Evolutionary conservation across 1,140 invertebrate genomes (phyloP).

Genomic region (Ceratitis capitata): DNA sequence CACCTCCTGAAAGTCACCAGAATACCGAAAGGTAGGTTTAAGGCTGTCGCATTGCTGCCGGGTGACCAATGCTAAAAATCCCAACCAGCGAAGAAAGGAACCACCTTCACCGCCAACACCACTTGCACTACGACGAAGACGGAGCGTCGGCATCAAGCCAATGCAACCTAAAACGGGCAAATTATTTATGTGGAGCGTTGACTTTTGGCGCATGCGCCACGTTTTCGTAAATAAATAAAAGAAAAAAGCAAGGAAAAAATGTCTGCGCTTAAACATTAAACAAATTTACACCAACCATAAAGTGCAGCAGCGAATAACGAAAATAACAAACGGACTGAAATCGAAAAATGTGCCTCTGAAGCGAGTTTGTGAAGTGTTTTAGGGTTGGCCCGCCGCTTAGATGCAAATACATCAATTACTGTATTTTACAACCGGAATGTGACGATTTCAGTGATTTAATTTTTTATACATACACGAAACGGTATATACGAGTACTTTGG

Average conservation of each 20-base stretch:
- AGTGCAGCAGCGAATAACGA: not conserved
- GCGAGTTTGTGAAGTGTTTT: not conserved
- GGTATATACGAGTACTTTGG: too few relatives aligned
- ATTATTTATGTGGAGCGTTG: not conserved
- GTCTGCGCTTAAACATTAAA: not conserved
- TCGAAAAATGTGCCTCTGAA: not conserved
- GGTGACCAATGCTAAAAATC: not conserved
- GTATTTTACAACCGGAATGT: not conserved
- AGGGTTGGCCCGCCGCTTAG: not conserved
- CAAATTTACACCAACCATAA: conserved; percentile 13
- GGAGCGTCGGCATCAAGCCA: not conserved
- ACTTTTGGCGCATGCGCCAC: not conserved
- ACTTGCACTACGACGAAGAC: not conserved
- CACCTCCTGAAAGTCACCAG: too few relatives aligned
- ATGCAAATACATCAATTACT: conserved; percentile 7
- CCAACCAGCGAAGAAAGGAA: not conserved
- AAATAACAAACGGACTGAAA: not conserved
- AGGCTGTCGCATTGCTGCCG: not conserved
- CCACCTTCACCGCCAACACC: conserved; percentile 24
- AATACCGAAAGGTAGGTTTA: too few relatives aligned
- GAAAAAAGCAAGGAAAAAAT: not conserved
- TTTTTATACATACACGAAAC: too few relatives aligned
- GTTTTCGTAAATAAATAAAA: not conserved
- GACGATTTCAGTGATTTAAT: not conserved
- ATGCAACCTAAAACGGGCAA: not conserved